Base-by-base conservation (phyloP, 1,140 invertebrate species). In the Ceratosolen fusciceps region DNA sequence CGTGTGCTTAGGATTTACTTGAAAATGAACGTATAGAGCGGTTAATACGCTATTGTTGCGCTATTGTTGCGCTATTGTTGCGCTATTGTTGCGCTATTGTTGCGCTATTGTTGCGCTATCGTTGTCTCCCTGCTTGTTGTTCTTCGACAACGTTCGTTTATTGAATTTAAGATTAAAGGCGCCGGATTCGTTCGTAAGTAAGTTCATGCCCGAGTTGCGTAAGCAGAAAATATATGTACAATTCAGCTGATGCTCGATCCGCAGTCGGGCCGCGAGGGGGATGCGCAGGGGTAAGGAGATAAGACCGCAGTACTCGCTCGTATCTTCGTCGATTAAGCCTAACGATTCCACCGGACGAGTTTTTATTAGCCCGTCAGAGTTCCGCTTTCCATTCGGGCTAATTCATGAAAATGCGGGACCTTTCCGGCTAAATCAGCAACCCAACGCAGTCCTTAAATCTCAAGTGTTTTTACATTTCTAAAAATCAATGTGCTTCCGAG, bases 301-400 rank as follows among this genome's bases (percentile, higher is more conserved):
- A 62, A 62, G 21, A 9, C 60, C 24, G 9, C 34, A 62, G 60
- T 62, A 62, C 24, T 34, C 14, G 60, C 24, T 34, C 14, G 60
- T 62, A 62, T 62, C 60, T 62, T n/a, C 31, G 31, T 37, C 31
- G 9, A 65, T 65, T 65, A 65, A 65, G 34, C 60, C 16, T 65
- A 65, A 65, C 37, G 31, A 65, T 65, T 37, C 60, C 21, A 29
- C 58, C 29, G 24, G 29, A 29, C 26, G 31, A 34, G 26, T 60
- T 60, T 31, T 60, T 60, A 60, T 60, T 60, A 34, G 24, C 2
- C 58, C 60, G 37, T 65, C 60, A 37, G 16, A 65, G 60, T 37
- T 65, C 21, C 19, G 60, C 4, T 65, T 65, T 37, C 37, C 31
- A 16, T 37, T 65, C 31, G 14, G 8, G 34, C 5, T 65, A 37